phyloP scores from a whole-genome alignment of 2,113 vertebrate genomes.

The Bungarus multicinctus region DNA sequence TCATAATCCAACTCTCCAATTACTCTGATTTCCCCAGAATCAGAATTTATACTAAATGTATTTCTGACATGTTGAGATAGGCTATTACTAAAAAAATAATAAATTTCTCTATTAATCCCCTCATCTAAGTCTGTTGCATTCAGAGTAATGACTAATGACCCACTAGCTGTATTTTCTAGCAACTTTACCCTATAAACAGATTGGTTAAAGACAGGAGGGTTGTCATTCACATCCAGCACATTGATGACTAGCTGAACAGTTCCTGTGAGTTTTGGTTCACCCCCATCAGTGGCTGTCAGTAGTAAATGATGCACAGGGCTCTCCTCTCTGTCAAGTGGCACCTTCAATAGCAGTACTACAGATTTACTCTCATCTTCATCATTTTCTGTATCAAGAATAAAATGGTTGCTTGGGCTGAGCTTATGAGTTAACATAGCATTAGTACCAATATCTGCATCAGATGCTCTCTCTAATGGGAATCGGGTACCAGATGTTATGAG shows the following conservation, averaged over 20 bases:
- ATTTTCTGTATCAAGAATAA: conserved; percentile 50
- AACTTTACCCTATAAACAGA: not conserved
- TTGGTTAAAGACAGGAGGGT: no score
- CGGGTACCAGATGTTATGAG: conserved; percentile 56
- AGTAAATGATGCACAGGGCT: no score
- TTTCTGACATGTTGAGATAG: not conserved
- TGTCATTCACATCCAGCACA: no score
- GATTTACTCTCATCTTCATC: conserved; percentile 46
- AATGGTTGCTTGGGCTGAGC: conserved; percentile 56
- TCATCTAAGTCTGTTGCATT: not conserved
- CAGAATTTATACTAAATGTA: not conserved
- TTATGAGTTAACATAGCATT: conserved; percentile 72
- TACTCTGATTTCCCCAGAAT: not conserved
- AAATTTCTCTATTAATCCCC: not conserved
- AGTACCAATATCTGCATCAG: conserved; percentile 68
- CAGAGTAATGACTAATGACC: not conserved
- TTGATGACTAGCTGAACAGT: no score
- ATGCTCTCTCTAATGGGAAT: conserved; percentile 65
- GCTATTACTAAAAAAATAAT: not conserved
- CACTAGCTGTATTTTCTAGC: not conserved
- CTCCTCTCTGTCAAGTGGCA: no score
- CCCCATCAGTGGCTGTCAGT: no score
- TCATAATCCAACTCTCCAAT: not conserved
- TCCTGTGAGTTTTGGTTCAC: no score
- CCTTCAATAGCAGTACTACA: conserved; percentile 36